Evolutionary conservation across 2,797 vertebrate genomes (phyloP), one percentile per base, ranked within the genome.

Genomic region (Ambastaia sidthimunki): DNA sequence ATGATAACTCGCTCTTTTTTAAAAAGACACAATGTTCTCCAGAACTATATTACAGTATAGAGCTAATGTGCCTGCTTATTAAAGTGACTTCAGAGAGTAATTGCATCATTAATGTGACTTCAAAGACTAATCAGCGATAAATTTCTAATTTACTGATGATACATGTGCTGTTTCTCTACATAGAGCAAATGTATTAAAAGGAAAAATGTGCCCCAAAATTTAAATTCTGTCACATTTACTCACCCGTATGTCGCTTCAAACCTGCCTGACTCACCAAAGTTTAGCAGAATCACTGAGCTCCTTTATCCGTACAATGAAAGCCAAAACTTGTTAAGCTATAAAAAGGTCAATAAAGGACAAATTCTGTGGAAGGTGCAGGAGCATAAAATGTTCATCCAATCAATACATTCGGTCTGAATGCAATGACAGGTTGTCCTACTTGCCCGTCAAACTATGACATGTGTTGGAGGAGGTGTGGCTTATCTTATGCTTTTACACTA

Each of bases 81-180:
- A 81, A 72, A 54, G 50, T 55, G 75, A 60, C 80, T 83, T 73
- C 57, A 79, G 75, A 76, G 68, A 83, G 41, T 83, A 83, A 84
- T 77, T 67, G 59, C 57, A 76, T 83, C 80, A 66, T 86, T 84
- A 86, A 78, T 66, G 62, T 25, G 23, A 82, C 78, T 81, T 79
- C 82, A 78, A 82, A 84, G 77, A 78, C 74, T 81, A 84, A 82
- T 84, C 62, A 78, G 80, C 23, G 5, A 12, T 78, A 79, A 70
- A 79, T 78, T 76, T 68, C 52, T 70, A 75, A 82, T 68, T 79
- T 78, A 76, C 71, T 76, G 52, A 81, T 74, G 80, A 80, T 66
- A 18, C 21, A 52, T 65, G 74, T 37, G 25, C 48, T 9, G 23
- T 69, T 83, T 73, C 60, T 21, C 21, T 16, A 44, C 9, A 1